These are phyloP conservation scores for Anoplophora glabripennis DNA, from an alignment of 1,140 invertebrate species.

Conservation along the genomic window DNA sequence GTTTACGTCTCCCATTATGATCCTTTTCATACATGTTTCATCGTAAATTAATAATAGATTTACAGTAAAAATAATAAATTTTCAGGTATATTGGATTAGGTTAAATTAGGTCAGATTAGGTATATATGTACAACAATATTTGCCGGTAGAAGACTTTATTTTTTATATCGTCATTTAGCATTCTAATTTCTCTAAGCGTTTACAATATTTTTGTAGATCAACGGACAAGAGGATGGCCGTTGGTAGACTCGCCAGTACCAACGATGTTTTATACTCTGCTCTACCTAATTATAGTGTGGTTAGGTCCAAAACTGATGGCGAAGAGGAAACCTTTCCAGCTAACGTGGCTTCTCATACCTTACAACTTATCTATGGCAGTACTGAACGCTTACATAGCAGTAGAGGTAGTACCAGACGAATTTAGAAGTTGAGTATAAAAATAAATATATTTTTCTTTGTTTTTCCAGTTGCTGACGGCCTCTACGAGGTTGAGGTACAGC, in stretches of 20 bases:
- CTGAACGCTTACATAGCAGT: conserved; percentile 84
- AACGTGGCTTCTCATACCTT: conserved; percentile 74
- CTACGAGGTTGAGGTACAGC: conserved; percentile 77
- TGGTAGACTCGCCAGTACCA: conserved; percentile 80
- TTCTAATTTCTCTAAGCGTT: too few relatives aligned
- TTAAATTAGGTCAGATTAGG: too few relatives aligned
- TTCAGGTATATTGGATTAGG: too few relatives aligned
- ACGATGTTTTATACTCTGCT: conserved; percentile 70
- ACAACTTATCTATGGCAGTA: conserved; percentile 81
- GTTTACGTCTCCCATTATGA: too few relatives aligned
- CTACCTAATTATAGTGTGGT: conserved; percentile 78
- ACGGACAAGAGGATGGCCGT: conserved; percentile 80
- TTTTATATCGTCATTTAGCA: too few relatives aligned
- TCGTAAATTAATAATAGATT: too few relatives aligned
- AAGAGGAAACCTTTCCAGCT: conserved; percentile 76
- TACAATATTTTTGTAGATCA: conserved; percentile 58
- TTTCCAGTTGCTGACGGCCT: conserved; percentile 69
- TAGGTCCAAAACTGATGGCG: conserved; percentile 80
- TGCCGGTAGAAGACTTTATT: too few relatives aligned
- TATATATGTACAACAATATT: too few relatives aligned
- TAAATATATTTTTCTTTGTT: conserved; percentile 2
- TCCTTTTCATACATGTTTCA: too few relatives aligned
- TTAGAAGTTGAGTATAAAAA: neutral
- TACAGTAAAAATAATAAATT: too few relatives aligned
- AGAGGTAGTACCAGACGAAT: conserved; percentile 53